phyloP scores from a whole-genome alignment of 2,888 invertebrate genomes.

The Nomada lathburiana region DNA sequence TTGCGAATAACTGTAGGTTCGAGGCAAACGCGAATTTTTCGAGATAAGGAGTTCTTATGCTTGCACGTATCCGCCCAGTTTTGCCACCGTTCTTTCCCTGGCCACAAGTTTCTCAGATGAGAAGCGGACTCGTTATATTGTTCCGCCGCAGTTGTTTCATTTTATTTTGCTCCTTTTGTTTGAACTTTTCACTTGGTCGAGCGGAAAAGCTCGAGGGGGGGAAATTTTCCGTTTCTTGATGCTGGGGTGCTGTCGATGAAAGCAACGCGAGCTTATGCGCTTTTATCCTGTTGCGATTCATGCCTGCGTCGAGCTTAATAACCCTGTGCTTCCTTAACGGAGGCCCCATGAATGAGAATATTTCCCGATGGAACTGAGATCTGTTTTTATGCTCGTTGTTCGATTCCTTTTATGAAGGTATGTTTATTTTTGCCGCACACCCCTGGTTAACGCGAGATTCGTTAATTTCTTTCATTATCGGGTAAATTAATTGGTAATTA shows the following conservation, averaged over 20 bases:
- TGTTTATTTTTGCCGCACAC: background rate
- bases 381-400: background rate
- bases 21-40: background rate
- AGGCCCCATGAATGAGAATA: slow-evolving; percentile 11
- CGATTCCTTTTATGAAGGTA: background rate
- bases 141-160: background rate
- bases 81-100: background rate
- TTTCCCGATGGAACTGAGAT: background rate
- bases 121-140: background rate
- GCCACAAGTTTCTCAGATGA: too few species aligned
- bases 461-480: slow-evolving; percentile 20
- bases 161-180: background rate
- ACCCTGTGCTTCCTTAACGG: slow-evolving; percentile 19
- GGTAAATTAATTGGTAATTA: background rate
- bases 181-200: too few species aligned
- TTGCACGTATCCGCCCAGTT: background rate
- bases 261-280: slow-evolving; percentile 1
- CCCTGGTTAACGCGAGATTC: slow-evolving; percentile 4
- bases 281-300: slow-evolving; percentile 4
- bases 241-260: background rate
- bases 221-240: background rate
- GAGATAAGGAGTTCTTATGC: slow-evolving; percentile 5
- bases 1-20: background rate
- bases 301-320: slow-evolving; percentile 8
- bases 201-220: background rate